Evolutionary conservation across 2,113 vertebrate genomes (phyloP), one percentile per base, ranked within the genome.

Genomic region (Albula goreensis): DNA sequence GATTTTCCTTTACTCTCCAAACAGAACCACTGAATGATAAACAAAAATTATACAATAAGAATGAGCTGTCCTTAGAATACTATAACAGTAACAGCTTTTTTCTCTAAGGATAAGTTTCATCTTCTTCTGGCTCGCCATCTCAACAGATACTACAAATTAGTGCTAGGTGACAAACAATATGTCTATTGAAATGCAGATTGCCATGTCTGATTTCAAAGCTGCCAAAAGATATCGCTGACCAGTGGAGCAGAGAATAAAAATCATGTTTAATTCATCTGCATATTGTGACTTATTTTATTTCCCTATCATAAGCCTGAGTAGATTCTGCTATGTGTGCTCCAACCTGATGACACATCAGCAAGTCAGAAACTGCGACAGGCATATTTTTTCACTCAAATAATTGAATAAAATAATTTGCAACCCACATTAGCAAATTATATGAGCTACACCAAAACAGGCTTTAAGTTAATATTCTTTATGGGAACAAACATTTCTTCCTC

Each of bases 151-250:
- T 66, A 66, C 53, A 83, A 48, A 63, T 17, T 53, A 52, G 49
- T 63, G 25, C 10, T 51, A n/a, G 2, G 19, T 8, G 5, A 82
- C 25, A 25, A 53, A n/a, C 15, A 25, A 82, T 51, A 2, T 25
- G 50, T 52, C 51, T 56, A 53, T n/a, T 56, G 50, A 82, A 50
- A 82, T 85, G 51, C 78, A 80, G 31, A 80, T 48, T 25, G 31
- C 22, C 22, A 41, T 84, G 83, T 50, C 83, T 74, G 83, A 60
- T 60, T 60, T 60, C 56, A 60, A 15, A 11, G 3, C 56, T 15
- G 3, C 56, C 56, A 60, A 60, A 60, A 60, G 56, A 60, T 60
- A 11, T 15, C 17, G 12, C 3, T 60, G 56, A 60, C 56, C 56
- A 60, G 56, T 15, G 17, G 56, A 60, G 56, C 8, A 60, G 11